Percentiles rank a stretch among this genome's conserved stretches.
These are phyloP conservation scores for Sturmia bella DNA, from an alignment of 2,888 invertebrate genomes.

Conservation along the genomic window DNA sequence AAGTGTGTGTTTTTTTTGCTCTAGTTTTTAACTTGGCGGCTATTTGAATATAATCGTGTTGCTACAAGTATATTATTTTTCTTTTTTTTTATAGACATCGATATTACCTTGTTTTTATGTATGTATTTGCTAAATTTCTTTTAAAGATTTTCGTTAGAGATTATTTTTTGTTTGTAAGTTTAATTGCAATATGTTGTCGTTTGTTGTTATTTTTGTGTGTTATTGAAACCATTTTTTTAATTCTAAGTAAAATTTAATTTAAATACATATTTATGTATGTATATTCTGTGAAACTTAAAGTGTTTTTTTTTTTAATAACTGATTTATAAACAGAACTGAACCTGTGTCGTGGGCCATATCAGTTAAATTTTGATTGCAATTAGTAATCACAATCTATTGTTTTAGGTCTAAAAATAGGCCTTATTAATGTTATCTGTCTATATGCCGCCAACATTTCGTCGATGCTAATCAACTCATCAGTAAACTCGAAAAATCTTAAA, in stretches of 20 bases:
- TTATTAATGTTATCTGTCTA: no score
- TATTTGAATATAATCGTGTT: slow-evolving; percentile 20
- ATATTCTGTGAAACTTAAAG: no score
- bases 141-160: slow-evolving; percentile 11
- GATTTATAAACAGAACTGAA: no score
- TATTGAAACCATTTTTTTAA: slow-evolving; percentile 45
- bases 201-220: slow-evolving; percentile 18
- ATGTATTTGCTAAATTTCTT: slow-evolving; percentile 70
- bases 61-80: background rate
- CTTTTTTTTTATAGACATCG: slow-evolving; percentile 73
- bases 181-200: slow-evolving; percentile 40
- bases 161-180: slow-evolving; percentile 13
- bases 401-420: no score
- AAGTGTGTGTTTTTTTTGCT: slow-evolving; percentile 47
- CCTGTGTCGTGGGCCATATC: no score
- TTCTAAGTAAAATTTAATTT: slow-evolving; percentile 30
- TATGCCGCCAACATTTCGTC: no score
- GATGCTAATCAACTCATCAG: no score
- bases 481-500: no score
- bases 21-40: slow-evolving; percentile 20
- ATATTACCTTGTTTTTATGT: slow-evolving; percentile 63
- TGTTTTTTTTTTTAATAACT: no score
- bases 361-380: no score
- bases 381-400: no score
- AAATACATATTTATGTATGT: slow-evolving; percentile 39